These are phyloP conservation scores for Coluber constrictor DNA, from an alignment of 2,797 vertebrate species.

Conservation along the genomic window DNA sequence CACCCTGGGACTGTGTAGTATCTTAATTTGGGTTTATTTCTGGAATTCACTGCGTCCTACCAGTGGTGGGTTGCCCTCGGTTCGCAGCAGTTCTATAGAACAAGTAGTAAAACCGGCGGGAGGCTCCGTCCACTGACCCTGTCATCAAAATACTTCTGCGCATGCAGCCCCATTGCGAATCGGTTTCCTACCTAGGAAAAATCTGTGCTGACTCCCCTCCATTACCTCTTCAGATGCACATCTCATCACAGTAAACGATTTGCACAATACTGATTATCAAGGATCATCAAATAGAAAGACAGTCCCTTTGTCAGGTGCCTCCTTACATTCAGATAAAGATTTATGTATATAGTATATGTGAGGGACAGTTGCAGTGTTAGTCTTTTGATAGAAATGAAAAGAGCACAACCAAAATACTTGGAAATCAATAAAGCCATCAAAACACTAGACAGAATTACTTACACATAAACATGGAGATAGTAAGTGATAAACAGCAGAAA, in stretches of 20 bases:
- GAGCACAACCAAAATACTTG: conserved; percentile 8
- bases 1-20: not conserved
- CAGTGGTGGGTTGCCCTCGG: no score
- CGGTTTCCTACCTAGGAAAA: not conserved
- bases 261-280: not conserved
- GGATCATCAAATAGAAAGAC: not conserved
- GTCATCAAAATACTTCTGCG: no score
- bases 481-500: conserved; percentile 44
- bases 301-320: not conserved
- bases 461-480: conserved; percentile 12
- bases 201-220: not conserved
- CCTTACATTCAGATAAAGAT: not conserved
- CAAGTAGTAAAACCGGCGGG: no score
- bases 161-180: no score
- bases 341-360: not conserved
- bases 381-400: not conserved
- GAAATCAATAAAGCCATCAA: conserved; percentile 12
- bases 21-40: not conserved
- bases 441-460: conserved; percentile 24
- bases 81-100: no score
- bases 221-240: not conserved
- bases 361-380: not conserved
- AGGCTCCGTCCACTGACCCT: no score
- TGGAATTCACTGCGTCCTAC: not conserved
- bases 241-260: not conserved